Conservation (phyloP, 2,888 invertebrate species). For the Sarcophaga rosellei region DNA sequence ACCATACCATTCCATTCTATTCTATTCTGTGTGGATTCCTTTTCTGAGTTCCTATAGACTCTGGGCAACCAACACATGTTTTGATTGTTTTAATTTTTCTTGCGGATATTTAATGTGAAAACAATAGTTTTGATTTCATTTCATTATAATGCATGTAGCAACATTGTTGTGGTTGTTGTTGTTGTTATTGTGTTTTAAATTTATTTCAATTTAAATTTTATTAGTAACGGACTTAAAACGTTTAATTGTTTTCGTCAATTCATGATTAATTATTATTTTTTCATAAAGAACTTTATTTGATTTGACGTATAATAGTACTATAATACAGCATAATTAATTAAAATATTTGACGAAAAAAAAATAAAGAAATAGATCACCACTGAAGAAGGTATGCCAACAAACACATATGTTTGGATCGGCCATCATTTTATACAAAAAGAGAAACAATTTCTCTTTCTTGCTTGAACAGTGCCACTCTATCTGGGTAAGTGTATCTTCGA, state of each 20-base stretch:
- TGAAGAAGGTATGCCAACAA: neutral
- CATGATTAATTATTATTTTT: constrained; percentile 39
- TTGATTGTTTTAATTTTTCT: constrained; percentile 19
- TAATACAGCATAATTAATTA: neutral
- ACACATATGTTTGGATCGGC: no score
- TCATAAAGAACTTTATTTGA: constrained; percentile 11
- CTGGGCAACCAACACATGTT: neutral
- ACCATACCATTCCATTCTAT: neutral
- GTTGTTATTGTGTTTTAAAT: neutral
- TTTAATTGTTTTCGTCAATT: constrained; percentile 14
- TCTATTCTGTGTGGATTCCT: neutral
- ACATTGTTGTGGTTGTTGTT: neutral
- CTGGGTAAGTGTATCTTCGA: no score
- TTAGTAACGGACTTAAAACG: constrained; percentile 29
- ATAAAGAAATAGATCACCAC: neutral
- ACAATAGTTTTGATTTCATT: neutral
- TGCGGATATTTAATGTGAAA: constrained; percentile 33
- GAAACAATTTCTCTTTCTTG: no score
- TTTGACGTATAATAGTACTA: neutral
- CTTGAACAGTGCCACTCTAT: no score
- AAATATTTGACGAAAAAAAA: neutral
- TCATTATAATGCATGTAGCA: no score
- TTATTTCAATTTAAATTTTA: constrained; percentile 12
- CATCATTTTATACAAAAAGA: no score
- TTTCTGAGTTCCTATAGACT: no score